A percentile compares a stretch with the other conserved stretches of the same genome.
These are phyloP conservation scores for Amorpha juglandis DNA, from an alignment of 2,888 invertebrate species.

Conservation along the genomic window DNA sequence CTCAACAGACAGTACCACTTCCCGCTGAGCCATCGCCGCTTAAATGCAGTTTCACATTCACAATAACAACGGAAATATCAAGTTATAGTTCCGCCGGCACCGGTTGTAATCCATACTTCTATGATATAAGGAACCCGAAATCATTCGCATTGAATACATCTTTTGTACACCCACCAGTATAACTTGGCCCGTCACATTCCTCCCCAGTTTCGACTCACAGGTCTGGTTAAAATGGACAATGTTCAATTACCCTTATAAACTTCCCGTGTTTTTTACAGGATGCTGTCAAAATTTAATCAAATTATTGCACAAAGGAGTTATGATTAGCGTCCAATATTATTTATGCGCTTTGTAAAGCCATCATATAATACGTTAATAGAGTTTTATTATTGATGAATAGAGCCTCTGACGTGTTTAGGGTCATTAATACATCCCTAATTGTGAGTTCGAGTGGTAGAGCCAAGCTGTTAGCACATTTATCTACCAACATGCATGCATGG, in stretches of 20 bases:
- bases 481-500: too few species aligned
- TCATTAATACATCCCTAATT: neutral
- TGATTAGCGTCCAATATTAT: slow-evolving; percentile 53
- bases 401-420: neutral
- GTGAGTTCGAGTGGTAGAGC: neutral
- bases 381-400: slow-evolving; percentile 7
- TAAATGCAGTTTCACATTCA: neutral
- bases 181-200: neutral
- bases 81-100: slow-evolving; percentile 63
- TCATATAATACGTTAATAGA: neutral
- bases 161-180: neutral
- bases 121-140: slow-evolving; percentile 69
- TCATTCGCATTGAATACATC: slow-evolving; percentile 51
- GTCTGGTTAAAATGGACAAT: slow-evolving; percentile 46
- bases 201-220: slow-evolving; percentile 37
- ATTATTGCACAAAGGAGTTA: slow-evolving; percentile 68
- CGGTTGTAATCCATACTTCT: slow-evolving; percentile 65
- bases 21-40: too few species aligned
- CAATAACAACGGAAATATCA: slow-evolving; percentile 65
- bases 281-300: slow-evolving; percentile 79
- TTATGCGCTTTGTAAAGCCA: neutral
- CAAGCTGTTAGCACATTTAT: too few species aligned
- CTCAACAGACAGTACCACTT: too few species aligned
- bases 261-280: slow-evolving; percentile 73
- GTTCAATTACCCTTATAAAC: slow-evolving; percentile 47